Evolutionary conservation across 2,888 invertebrate genomes (phyloP), one percentile per base, ranked within the genome.

Genomic region (Merodon equestris): DNA sequence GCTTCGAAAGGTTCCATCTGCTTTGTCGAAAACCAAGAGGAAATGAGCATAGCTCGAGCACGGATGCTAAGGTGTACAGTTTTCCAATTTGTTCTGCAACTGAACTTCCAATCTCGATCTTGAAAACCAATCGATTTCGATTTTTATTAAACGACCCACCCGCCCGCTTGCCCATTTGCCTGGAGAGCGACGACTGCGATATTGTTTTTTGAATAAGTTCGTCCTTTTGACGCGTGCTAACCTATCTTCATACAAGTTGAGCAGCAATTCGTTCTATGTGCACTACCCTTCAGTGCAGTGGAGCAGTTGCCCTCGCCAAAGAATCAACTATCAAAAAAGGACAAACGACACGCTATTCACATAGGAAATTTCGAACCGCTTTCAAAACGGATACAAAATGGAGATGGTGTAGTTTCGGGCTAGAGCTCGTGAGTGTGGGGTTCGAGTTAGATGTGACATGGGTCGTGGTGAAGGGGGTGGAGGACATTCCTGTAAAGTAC

Each of bases 401-500:
- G 50, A 63, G 53, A 73, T 42, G 34, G 15, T 58, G 44, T 42
- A 14, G 50, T 15, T 27, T 7, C 3, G 27, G 27, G 27, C 27
- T 27, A 27, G 27, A 2, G 27, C 7, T 27, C 3, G 27, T 4
- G 27, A 27, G 27, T 27, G 7, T 27, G 7, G 27, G 2, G 27
- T 27, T 27, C 27, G 27, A 27, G 27, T 27, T 27, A 27, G 27
- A 27, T 27, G 27, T 27, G 27, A 64, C 57, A 48, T 36, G 18
- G 42, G 27, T 2, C 27, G 27, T 27, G 27, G 27, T 7, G 7
- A 27, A 4, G 27, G 27, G 63, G 74, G 73, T 73, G 73, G 74
- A 63, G 74, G 74, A 74, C 74, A 68, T 79, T 79, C 77, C 73
- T 73, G 73, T 70, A 74, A 79, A 74, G 79, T 51, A 79, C 79